Conservation (phyloP, 2,888 invertebrate genomes). For the Pteria penguin region DNA sequence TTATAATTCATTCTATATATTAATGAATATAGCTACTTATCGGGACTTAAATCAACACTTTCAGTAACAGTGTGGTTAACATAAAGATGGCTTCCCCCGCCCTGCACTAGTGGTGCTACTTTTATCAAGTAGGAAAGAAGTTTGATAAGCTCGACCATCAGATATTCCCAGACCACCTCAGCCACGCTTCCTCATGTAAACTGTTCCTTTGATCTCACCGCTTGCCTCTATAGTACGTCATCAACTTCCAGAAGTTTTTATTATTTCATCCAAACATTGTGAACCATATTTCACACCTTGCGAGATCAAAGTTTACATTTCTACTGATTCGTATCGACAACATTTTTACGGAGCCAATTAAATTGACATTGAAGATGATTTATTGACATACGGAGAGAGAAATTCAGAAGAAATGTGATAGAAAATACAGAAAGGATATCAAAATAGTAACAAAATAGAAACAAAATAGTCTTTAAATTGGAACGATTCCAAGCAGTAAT, state of each 20-base stretch:
- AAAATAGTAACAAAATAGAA: too few species aligned
- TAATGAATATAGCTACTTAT: too few species aligned
- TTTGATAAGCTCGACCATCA: not conserved
- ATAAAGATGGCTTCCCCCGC: too few species aligned
- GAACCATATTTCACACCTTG: conserved; percentile 21
- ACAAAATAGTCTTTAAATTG: too few species aligned
- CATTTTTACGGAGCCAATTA: conserved; percentile 15
- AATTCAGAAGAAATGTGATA: not conserved
- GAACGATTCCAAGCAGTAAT: too few species aligned
- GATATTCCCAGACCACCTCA: not conserved
- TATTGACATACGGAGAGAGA: conserved; percentile 6
- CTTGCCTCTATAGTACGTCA: not conserved
- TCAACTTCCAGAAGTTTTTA: not conserved
- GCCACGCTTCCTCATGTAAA: not conserved
- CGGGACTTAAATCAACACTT: too few species aligned
- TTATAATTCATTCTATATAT: too few species aligned
- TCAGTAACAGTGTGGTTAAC: too few species aligned
- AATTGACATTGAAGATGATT: conserved; percentile 14
- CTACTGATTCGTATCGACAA: conserved; percentile 20
- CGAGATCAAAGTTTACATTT: conserved; percentile 23
- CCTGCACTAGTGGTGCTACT: not conserved
- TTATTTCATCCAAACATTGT: conserved; percentile 5
- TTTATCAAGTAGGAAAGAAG: not conserved
- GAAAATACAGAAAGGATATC: not conserved
- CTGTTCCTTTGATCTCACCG: not conserved